Percentiles rank a stretch among this genome's conserved stretches.
Conservation (phyloP, 1,140 invertebrate species). For the Leptestheria dahalacensis region DNA sequence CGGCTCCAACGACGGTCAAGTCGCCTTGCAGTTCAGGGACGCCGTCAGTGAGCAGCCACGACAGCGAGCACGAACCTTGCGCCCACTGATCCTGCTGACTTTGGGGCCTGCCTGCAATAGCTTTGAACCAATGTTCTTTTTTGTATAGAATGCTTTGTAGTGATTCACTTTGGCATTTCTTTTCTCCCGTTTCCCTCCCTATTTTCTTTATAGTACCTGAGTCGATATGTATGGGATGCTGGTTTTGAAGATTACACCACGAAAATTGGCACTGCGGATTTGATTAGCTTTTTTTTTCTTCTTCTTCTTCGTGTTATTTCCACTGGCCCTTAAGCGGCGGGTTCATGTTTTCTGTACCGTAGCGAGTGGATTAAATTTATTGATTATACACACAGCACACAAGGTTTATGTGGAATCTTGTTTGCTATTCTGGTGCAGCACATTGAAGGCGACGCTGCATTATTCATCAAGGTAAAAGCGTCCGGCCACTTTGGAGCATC, state of each 20-base stretch:
- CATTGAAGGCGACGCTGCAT: not conserved
- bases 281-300: not conserved
- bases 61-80: constrained; percentile 19
- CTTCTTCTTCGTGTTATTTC: not conserved
- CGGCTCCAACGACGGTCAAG: constrained; percentile 38
- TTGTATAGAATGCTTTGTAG: too few relatives aligned
- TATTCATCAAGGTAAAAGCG: not conserved
- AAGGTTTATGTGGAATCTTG: not conserved
- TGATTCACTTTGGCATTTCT: not conserved
- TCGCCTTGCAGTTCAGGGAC: constrained; percentile 18
- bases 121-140: not conserved
- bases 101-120: too few relatives aligned
- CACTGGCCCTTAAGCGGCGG: too few relatives aligned
- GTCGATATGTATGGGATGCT: too few relatives aligned
- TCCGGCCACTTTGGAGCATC: not conserved
- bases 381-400: not conserved
- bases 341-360: too few relatives aligned
- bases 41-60: constrained; percentile 32
- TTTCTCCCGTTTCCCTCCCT: not conserved
- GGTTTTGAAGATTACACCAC: too few relatives aligned
- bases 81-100: not conserved
- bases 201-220: not conserved
- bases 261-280: not conserved
- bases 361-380: too few relatives aligned
- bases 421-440: not conserved